phyloP scores from a whole-genome alignment of 1,140 invertebrate species.

The Zaprionus davidi region DNA sequence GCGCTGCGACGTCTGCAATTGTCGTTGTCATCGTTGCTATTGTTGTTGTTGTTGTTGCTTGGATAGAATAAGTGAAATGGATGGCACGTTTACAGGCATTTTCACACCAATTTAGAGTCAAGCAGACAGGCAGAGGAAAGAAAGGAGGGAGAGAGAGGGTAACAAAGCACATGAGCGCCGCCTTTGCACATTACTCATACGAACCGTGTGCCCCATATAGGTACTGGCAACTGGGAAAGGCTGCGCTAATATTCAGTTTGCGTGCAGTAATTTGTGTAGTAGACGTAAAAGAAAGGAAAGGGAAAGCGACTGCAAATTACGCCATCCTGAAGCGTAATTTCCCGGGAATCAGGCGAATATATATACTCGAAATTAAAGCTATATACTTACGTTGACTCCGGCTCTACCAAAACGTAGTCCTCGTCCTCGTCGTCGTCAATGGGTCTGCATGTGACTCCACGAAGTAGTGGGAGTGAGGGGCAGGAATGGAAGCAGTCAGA shows the following conservation, averaged over 20 bases:
- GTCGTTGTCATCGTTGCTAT: neutral
- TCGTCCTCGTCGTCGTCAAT: constrained; percentile 3
- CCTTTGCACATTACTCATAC: constrained; percentile 62
- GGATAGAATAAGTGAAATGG: constrained; percentile 39
- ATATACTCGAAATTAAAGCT: neutral
- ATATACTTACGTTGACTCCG: constrained; percentile 22
- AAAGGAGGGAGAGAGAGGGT: neutral
- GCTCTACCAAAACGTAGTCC: neutral
- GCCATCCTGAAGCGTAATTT: constrained; percentile 56
- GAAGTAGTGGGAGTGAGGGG: neutral
- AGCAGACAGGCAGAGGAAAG: constrained; percentile 17
- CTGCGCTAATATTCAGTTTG: constrained; percentile 66
- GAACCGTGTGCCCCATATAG: constrained; percentile 23
- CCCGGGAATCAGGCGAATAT: constrained; percentile 5
- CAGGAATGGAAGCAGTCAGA: neutral
- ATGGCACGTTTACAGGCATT: constrained; percentile 65
- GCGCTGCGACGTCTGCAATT: constrained; percentile 6
- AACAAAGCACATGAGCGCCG: constrained; percentile 9
- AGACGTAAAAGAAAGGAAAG: constrained; percentile 19
- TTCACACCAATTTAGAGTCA: constrained; percentile 68
- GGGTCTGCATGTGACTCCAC: constrained; percentile 20
- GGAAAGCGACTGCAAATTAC: constrained; percentile 41
- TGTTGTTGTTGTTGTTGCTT: constrained; percentile 6
- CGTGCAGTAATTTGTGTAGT: constrained; percentile 50
- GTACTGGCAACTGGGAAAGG: neutral